Evolutionary conservation across 1,140 invertebrate species (phyloP), one percentile per base, ranked within the genome.

Genomic region (Druon quercuslanigerum): DNA sequence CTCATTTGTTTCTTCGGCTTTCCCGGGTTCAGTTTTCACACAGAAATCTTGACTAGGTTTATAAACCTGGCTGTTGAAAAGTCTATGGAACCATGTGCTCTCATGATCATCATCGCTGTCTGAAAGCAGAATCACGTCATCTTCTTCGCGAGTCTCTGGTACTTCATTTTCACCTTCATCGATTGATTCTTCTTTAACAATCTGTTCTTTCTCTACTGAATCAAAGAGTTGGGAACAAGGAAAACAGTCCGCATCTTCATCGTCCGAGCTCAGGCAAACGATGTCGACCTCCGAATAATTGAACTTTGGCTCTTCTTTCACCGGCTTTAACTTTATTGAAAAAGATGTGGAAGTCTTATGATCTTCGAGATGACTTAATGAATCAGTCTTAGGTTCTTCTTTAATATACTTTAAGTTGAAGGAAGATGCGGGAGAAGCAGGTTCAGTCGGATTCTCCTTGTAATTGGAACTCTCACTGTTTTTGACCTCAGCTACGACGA

Each of bases 21-120:
- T 12, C 14, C 20, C 7, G 4, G 57, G 20, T 66, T 66, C 25
- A 40, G 14, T 46, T 66, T 66, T 66, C 33, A 66, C n/a, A n/a
- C 12, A 33, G 13, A 66, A 33, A 33, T 66, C 60, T 66, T 66
- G 25, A 66, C 60, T 66, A 46, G 60, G 60, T 66, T 13, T 66
- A 14, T 66, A 66, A 7, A 66, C 60, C 33, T 66, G 60, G n/a
- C 60, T 66, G 16, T 66, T 66, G 16, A n/a, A 40, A 40, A 66
- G 25, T 66, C 25, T 66, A 13, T 66, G 12, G n/a, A 40, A 66
- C 60, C 60, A 66, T 0, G 33, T 13, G n/a, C 40, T 66, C 11
- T 56, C 12, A 14, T 46, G 13, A 16, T 66, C 60, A 8, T 66
- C 60, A n/a, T 66, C 60, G 14, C 25, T 40, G 25, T 66, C 60